Percentiles rank a stretch among this genome's conserved stretches.
Evolutionary conservation across 2,888 invertebrate genomes (phyloP).

Genomic region (Ennomos erosarius): DNA sequence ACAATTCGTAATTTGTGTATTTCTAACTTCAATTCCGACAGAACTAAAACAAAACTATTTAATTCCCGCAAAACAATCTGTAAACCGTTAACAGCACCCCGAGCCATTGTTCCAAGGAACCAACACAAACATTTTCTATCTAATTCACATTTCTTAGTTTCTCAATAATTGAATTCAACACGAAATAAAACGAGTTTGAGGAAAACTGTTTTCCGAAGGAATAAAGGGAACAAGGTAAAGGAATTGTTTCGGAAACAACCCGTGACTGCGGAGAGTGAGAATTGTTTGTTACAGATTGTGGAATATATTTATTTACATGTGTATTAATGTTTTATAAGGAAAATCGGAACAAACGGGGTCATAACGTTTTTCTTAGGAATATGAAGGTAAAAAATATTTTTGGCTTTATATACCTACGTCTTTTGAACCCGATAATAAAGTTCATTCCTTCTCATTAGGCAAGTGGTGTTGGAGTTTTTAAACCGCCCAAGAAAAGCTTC

Average conservation of each 20-base stretch:
- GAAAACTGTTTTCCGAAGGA: conserved; percentile 27
- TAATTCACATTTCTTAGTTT: conserved; percentile 34
- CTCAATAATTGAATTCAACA: conserved; percentile 36
- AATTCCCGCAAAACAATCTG: conserved; percentile 12
- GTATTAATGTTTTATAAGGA: neutral
- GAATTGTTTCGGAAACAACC: conserved; percentile 24
- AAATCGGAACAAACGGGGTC: neutral
- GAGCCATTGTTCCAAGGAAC: conserved; percentile 20
- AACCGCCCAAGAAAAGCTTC: too few species aligned
- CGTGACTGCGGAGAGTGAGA: conserved; percentile 6
- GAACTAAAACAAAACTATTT: conserved; percentile 15
- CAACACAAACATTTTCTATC: conserved; percentile 29
- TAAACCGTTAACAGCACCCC: conserved; percentile 14
- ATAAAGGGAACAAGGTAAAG: conserved; percentile 16
- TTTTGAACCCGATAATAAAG: too few species aligned
- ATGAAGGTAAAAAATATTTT: too few species aligned
- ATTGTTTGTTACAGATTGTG: conserved; percentile 9
- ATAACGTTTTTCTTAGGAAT: too few species aligned
- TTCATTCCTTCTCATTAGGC: too few species aligned
- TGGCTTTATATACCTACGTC: too few species aligned
- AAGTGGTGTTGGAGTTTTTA: too few species aligned
- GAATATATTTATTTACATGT: conserved; percentile 3
- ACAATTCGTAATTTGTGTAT: too few species aligned
- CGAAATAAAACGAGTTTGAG: conserved; percentile 32
- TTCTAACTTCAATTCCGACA: conserved; percentile 3